Evolutionary conservation across 1,140 invertebrate species (phyloP), one percentile per base, ranked within the genome.

Genomic region (Magallana ariakensis): DNA sequence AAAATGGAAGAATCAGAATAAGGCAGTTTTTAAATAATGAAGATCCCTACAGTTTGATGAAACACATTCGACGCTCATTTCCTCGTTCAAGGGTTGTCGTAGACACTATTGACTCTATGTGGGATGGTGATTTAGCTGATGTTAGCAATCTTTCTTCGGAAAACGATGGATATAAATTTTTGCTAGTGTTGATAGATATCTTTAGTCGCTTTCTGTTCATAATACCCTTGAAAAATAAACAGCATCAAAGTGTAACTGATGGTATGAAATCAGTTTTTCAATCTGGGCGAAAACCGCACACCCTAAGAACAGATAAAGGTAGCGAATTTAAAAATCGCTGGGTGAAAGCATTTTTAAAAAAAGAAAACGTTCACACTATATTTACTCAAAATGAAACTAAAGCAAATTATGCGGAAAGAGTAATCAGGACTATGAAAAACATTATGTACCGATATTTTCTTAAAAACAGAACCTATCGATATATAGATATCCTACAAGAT

Each of bases 331-430:
- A 84, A 84, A 84, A 84, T 53, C 19, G 53, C 16, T 84, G 83
- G 83, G 58, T 84, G 26, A 53, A n/a, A n/a, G n/a, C n/a, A n/a
- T n/a, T n/a, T n/a, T n/a, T n/a, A n/a, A n/a, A n/a, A n/a, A n/a
- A n/a, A 4, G 26, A 80, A 26, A 26, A 33, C 11, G 54, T 87
- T 7, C 84, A 87, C 22, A 62, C 46, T 13, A 84, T 85, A 33
- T 80, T 33, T 15, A 89, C 85, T 16, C 75, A 90, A 11, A 90
- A 88, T 53, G 13, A 55, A 53, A 70, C 87, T n/a, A 88, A 90
- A 70, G 80, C 55, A 46, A 87, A 88, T 86, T 89, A 53, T 84
- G 86, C 80, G 0, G 86, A 87, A 33, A 58, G 86, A 81, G 60
- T 87, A 8, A 80, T 85, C 26, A 22, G 62, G 16, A 86, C 80